Evolutionary conservation across 2,888 invertebrate species (phyloP).

Genomic region (Drosophila nigritarsus): DNA sequence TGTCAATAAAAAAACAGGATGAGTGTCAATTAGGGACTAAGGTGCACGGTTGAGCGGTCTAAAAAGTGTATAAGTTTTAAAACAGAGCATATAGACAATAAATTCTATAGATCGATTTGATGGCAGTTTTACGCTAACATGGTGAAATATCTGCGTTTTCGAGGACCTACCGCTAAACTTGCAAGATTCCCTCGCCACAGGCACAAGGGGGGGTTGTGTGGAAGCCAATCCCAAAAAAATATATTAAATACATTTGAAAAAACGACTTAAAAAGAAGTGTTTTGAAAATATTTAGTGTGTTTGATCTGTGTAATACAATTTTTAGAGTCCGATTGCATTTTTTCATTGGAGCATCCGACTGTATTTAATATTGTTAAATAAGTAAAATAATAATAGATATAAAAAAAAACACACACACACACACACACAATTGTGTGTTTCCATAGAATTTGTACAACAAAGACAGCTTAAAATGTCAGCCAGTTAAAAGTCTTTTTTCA

Average conservation of each 20-base stretch:
- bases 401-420: not conserved
- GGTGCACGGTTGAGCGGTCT: constrained; percentile 57
- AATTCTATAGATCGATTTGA: constrained; percentile 39
- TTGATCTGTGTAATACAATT: constrained; percentile 29
- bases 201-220: constrained; percentile 10
- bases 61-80: constrained; percentile 36
- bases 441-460: constrained; percentile 47
- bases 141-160: constrained; percentile 16
- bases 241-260: constrained; percentile 42
- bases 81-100: constrained; percentile 38
- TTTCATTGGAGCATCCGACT: constrained; percentile 52
- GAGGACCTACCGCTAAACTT: constrained; percentile 14
- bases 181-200: constrained; percentile 8
- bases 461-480: constrained; percentile 49
- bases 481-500: constrained; percentile 60
- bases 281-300: constrained; percentile 21
- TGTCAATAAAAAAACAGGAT: constrained; percentile 22
- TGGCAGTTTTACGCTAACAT: constrained; percentile 60
- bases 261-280: constrained; percentile 29
- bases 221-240: constrained; percentile 15
- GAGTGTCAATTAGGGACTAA: constrained; percentile 41
- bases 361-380: constrained; percentile 24
- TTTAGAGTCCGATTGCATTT: constrained; percentile 57
- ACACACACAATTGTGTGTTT: constrained; percentile 18
- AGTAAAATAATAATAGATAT: constrained; percentile 14